Base-by-base conservation (phyloP, 2,888 invertebrate genomes). In the Pyrrhosoma nymphula region DNA sequence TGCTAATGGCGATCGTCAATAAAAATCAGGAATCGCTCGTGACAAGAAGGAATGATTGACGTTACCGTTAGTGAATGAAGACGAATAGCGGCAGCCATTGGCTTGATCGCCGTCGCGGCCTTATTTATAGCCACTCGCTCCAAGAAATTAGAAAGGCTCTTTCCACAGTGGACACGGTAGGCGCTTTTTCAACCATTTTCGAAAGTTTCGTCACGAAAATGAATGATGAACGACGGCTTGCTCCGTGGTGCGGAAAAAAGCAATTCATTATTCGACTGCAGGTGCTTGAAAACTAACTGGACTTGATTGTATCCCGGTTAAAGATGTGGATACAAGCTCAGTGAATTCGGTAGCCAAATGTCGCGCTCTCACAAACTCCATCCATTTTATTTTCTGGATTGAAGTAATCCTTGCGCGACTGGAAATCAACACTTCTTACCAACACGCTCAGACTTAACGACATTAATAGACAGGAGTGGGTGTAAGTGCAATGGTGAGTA, bases 111-210 rank as follows among this genome's bases (percentile, higher is more conserved):
- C 93, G 69, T 60, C 93, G 30, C 63, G 63, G 23, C 47, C 69
- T 69, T 69, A 93, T 93, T 93, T 63, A 93, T 93, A 93, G 35
- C 30, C 69, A 63, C 63, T 91, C 90, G 90, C 30, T 60, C 60
- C 91, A 35, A 93, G 63, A 69, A 93, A 93, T 93, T 93, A 93
- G 93, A 93, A 93, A 63, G 69, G 93, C 39, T 93, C 47, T 93
- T 39, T 69, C 69, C 35, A 69, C 69, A 82, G 82, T 35, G 82
- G 93, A 93, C 39, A 47, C 39, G 93, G 60, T 69, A 47, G 47
- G 93, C 60, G 35, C 39, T 47, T 47, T 69, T 63, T 93, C 69
- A 63, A 18, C 39, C 47, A 18, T 82, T 82, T 82, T 82, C 39
- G 91, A 63, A 93, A 93, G 63, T 35, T 63, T 69, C 39, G 63